Evolutionary conservation across 2,113 vertebrate genomes (phyloP).

Genomic region (Hystrix brachyura): DNA sequence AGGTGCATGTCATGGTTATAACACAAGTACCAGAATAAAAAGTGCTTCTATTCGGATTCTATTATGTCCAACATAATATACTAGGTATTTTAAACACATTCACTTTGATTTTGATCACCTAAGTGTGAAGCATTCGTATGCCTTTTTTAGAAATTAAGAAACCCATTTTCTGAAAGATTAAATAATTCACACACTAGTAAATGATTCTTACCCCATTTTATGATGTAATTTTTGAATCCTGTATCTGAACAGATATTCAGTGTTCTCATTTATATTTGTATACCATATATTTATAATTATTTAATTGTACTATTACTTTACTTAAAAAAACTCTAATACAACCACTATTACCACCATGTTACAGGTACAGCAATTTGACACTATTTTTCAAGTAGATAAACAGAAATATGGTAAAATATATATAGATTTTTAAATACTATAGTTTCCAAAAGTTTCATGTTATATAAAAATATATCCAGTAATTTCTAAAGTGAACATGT

Average conservation of each 20-base stretch:
- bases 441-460: background rate
- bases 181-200: slow-evolving; percentile 46
- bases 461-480: background rate
- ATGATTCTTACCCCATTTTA: slow-evolving; percentile 26
- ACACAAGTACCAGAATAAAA: slow-evolving; percentile 20
- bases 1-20: background rate
- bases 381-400: slow-evolving; percentile 1
- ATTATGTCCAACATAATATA: background rate
- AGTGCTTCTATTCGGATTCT: background rate
- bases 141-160: slow-evolving; percentile 50
- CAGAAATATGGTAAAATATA: slow-evolving; percentile 7
- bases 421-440: background rate
- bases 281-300: background rate
- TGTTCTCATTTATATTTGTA: background rate
- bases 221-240: background rate
- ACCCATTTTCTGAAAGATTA: slow-evolving; percentile 40
- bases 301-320: background rate
- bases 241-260: background rate
- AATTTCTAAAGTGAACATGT: slow-evolving; percentile 16
- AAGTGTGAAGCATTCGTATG: background rate
- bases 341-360: background rate
- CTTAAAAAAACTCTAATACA: slow-evolving; percentile 16
- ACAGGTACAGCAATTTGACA: background rate
- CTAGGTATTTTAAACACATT: slow-evolving; percentile 36
- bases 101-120: slow-evolving; percentile 12